Evolutionary conservation across 92 coral and sea anemone genomes (phyloP).

Genomic region (Phenganax subtilis): DNA sequence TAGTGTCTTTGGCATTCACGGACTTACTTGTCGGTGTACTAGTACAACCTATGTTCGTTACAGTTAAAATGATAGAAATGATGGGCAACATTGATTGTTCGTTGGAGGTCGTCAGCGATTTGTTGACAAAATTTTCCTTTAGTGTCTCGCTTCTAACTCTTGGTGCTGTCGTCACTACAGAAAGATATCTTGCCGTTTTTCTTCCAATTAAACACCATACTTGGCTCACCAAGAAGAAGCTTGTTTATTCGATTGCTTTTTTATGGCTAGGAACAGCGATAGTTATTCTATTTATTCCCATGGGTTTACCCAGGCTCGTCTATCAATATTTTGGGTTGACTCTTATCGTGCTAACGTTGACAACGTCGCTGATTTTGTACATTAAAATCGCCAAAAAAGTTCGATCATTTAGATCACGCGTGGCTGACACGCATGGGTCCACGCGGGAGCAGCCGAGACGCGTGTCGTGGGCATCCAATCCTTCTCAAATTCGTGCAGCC

Average conservation of each 20-base stretch:
- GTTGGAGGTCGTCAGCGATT: conserved; percentile 24
- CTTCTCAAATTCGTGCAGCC: conserved; percentile 15
- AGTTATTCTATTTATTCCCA: background rate
- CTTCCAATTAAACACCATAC: conserved; percentile 23
- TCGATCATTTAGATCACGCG: conserved; percentile 10
- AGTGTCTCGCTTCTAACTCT: conserved; percentile 25
- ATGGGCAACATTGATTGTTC: conserved; percentile 12
- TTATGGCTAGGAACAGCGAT: conserved; percentile 9
- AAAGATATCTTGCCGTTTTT: conserved; percentile 34
- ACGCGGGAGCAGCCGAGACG: background rate
- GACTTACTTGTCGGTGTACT: conserved; percentile 35
- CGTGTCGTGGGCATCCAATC: background rate
- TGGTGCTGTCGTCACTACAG: conserved; percentile 8
- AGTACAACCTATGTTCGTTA: conserved; percentile 40
- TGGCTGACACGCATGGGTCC: background rate
- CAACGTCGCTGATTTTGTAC: conserved; percentile 13
- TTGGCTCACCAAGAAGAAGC: conserved; percentile 15
- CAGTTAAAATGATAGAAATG: conserved; percentile 31
- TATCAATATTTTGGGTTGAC: conserved; percentile 19
- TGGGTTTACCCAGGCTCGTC: background rate
- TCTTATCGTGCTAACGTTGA: background rate
- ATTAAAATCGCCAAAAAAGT: conserved; percentile 26
- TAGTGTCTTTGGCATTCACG: conserved; percentile 38
- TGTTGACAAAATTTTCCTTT: conserved; percentile 16
- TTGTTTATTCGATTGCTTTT: background rate